phyloP scores from a whole-genome alignment of 2,888 invertebrate species.

The Bombylius discolor region DNA sequence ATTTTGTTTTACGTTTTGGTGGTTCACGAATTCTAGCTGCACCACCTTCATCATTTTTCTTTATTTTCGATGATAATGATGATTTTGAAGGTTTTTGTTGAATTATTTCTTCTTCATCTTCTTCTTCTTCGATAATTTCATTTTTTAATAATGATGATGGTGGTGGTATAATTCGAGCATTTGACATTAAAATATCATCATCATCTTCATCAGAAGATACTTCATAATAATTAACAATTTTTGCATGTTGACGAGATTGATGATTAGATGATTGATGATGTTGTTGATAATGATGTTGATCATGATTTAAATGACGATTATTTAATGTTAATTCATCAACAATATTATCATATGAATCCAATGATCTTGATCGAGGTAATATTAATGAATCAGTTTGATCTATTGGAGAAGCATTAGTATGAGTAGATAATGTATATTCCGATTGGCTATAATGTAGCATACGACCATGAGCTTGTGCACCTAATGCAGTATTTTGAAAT shows the following conservation, averaged over 20 bases:
- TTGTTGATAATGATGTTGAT: background rate
- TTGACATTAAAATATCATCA: background rate
- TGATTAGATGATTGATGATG: no score
- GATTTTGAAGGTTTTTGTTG: background rate
- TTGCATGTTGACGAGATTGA: background rate
- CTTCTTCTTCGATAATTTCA: background rate
- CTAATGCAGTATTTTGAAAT: background rate
- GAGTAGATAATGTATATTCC: conserved; percentile 22
- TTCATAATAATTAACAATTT: conserved; percentile 9
- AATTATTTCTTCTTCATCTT: background rate
- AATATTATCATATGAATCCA: background rate
- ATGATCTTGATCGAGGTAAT: conserved; percentile 3
- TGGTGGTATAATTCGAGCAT: no score
- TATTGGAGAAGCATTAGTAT: conserved; percentile 15
- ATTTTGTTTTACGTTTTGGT: conserved; percentile 23
- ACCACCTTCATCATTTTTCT: conserved; percentile 19
- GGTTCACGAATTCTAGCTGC: conserved; percentile 31
- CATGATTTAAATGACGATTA: no score
- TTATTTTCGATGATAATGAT: background rate
- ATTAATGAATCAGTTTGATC: conserved; percentile 1
- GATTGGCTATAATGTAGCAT: conserved; percentile 21
- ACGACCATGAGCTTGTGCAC: background rate
- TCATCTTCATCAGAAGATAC: conserved; percentile 24
- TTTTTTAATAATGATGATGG: no score
- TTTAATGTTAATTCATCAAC: no score